phyloP scores from a whole-genome alignment of 2,888 invertebrate species.

The Myathropa florea region DNA sequence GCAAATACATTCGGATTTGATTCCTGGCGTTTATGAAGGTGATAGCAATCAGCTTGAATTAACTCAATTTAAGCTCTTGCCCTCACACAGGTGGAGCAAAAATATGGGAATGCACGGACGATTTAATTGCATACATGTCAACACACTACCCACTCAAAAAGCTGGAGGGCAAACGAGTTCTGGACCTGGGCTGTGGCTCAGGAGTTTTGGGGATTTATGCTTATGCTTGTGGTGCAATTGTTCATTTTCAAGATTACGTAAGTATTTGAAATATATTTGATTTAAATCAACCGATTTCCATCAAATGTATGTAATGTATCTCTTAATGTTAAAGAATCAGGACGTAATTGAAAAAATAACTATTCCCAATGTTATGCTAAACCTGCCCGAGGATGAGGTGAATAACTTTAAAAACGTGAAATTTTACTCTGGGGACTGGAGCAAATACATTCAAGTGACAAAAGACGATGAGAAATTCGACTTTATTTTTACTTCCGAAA shows the following conservation, averaged over 20 bases:
- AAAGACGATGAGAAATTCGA: slow-evolving; percentile 85
- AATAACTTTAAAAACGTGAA: slow-evolving; percentile 72
- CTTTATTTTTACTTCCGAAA: slow-evolving; percentile 94
- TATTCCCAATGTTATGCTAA: slow-evolving; percentile 89
- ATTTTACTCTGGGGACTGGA: slow-evolving; percentile 90
- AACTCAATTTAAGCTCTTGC: neutral
- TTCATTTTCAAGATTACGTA: slow-evolving; percentile 97
- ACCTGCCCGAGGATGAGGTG: slow-evolving; percentile 79
- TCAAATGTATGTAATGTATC: too few species aligned
- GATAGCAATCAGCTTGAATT: slow-evolving; percentile 18
- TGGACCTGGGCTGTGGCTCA: slow-evolving; percentile 96
- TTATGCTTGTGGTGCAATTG: slow-evolving; percentile 85
- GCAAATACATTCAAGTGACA: slow-evolving; percentile 81
- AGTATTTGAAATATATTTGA: slow-evolving; percentile 76
- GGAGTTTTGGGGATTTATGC: slow-evolving; percentile 93
- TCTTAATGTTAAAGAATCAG: too few species aligned
- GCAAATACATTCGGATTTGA: slow-evolving; percentile 86
- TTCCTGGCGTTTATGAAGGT: slow-evolving; percentile 91
- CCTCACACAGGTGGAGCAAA: slow-evolving; percentile 91
- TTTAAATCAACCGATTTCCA: neutral
- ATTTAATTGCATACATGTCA: slow-evolving; percentile 86
- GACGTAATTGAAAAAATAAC: slow-evolving; percentile 92
- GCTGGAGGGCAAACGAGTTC: slow-evolving; percentile 82
- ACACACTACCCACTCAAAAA: slow-evolving; percentile 78
- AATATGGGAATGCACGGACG: slow-evolving; percentile 96